Base-by-base conservation (phyloP, 1,140 invertebrate species). In the Drosophila orena region DNA sequence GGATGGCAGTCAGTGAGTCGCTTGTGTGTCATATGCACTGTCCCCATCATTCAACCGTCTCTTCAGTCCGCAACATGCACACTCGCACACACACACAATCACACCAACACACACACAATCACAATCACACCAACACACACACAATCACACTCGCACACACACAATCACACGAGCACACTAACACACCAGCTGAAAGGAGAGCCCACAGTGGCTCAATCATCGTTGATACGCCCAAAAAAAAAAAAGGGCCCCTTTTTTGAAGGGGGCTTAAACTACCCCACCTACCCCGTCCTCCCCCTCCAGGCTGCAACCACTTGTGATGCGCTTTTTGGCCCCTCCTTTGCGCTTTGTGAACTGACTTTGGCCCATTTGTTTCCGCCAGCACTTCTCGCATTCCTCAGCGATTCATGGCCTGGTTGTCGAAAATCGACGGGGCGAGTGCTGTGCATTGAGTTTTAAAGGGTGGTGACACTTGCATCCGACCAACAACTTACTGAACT, bases 1-100 rank as follows among this genome's bases (percentile, higher is more conserved):
- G 44, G 53, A 37, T 49, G 55, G 43, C 57, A 52, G 12, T 34
- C 37, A 55, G 12, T 34, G 27, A 55, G 52, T 24, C 52, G 53
- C 55, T 22, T 56, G 68, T 81, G 79, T 81, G 79, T 81, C 79
- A 81, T 47, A 77, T 77, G 78, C 79, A 77, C 44, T 73, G 58
- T 37, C 40, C 60, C 60, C 68, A 66, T 73, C 77, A 52, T 49
- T 78, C 64, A 64, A 11, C 54, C 38, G 20, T 54, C 54, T 22
- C 68, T 35, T 40, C 27, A 37, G 11, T n/a, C 30, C 47, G 34
- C 47, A 17, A 20, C 15, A 15, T 22, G 14, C 30, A 44, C 35
- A 8, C 7, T 12, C 42, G 43, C 43, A 58, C 37, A 44, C 35
- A 8, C 1, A 12, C 42, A 52, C 43, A 58, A n/a, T n/a, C n/a